Conservation (phyloP, 2,113 vertebrate species). For the Percina caprodes region DNA sequence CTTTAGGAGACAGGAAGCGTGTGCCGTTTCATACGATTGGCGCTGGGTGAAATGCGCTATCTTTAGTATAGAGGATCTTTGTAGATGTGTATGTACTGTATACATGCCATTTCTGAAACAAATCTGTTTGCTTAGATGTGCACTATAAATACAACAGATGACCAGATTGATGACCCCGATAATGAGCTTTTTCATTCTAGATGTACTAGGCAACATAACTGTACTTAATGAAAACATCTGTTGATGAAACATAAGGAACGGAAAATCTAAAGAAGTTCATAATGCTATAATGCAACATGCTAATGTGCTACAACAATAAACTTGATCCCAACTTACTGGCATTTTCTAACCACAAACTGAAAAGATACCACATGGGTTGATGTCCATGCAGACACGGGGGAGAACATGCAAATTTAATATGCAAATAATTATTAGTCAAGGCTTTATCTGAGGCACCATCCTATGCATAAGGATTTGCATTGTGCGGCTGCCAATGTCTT, state of each 20-base stretch:
- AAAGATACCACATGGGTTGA: too few species aligned
- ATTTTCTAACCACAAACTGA: too few species aligned
- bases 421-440: too few species aligned
- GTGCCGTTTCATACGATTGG: too few species aligned
- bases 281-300: background rate
- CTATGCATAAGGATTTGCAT: background rate
- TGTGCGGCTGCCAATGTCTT: background rate
- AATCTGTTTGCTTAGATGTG: background rate
- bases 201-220: background rate
- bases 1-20: too few species aligned
- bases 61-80: too few species aligned
- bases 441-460: background rate
- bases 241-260: background rate
- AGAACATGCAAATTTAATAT: too few species aligned
- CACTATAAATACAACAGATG: background rate
- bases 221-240: background rate
- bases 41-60: too few species aligned
- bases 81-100: background rate
- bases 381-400: too few species aligned
- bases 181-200: conserved; percentile 11
- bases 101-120: conserved; percentile 12
- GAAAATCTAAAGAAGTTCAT: background rate
- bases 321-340: background rate
- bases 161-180: background rate
- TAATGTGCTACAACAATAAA: background rate